Conservation (phyloP, 2,888 invertebrate genomes). For the Ochropacha duplaris region DNA sequence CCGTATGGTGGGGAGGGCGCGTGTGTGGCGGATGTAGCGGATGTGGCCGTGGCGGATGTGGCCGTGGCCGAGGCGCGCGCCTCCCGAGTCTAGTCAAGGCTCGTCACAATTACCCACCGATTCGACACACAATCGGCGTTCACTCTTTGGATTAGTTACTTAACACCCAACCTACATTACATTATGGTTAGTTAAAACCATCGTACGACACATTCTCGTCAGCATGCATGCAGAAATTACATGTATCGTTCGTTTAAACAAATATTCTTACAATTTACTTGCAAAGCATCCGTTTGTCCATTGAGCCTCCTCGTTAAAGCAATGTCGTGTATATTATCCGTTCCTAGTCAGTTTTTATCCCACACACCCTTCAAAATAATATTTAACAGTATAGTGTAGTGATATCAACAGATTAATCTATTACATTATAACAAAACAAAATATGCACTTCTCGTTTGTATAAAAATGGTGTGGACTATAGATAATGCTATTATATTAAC, state of each 20-base stretch:
- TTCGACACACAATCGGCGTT: conserved; percentile 47
- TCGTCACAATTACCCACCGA: conserved; percentile 40
- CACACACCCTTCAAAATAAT: conserved; percentile 66
- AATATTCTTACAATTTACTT: conserved; percentile 58
- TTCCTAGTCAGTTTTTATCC: conserved; percentile 56
- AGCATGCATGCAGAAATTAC: conserved; percentile 55
- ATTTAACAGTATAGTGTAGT: conserved; percentile 59
- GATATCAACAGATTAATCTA: conserved; percentile 75
- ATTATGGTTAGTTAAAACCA: conserved; percentile 37
- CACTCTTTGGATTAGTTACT: conserved; percentile 68
- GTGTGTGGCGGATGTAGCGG: conserved; percentile 4
- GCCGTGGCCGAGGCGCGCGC: conserved; percentile 15
- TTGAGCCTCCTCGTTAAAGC: conserved; percentile 71
- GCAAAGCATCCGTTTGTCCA: conserved; percentile 58
- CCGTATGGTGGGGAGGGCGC: conserved; percentile 27
- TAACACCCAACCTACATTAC: conserved; percentile 47
- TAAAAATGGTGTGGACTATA: conserved; percentile 60
- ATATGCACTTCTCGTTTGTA: conserved; percentile 62
- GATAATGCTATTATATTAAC: conserved; percentile 68
- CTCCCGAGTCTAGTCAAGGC: conserved; percentile 41
- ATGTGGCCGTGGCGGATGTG: conserved; percentile 13
- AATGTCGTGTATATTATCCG: conserved; percentile 53
- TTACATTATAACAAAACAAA: conserved; percentile 75
- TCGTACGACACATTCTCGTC: conserved; percentile 45
- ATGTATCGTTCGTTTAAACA: conserved; percentile 50